Evolutionary conservation across 2,113 vertebrate genomes (phyloP), one percentile per base, ranked within the genome.

Genomic region (Sigmodon hispidus): DNA sequence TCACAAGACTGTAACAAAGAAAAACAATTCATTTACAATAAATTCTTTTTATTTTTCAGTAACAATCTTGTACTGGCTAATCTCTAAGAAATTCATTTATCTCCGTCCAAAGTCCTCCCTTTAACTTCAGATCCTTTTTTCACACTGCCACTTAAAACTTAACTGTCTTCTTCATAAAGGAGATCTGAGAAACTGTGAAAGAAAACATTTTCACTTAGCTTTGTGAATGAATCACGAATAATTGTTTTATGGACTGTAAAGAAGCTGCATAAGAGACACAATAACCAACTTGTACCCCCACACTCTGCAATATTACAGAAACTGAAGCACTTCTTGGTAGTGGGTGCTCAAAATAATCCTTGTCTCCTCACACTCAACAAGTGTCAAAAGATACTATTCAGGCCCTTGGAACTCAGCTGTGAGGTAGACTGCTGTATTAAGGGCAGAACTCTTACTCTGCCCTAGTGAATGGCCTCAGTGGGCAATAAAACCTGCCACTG

Each of bases 81-180:
- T 77, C 43, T 93, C 63, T 69, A 97, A 95, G 24, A 59, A 94
- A 96, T 26, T 36, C 80, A 84, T 84, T 83, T 19, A 63, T 69
- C 61, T 90, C 45, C 95, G 94, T 94, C 45, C 92, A 90, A 98
- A 97, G 95, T 96, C 31, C 94, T 94, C n/a, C 65, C 29, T 88
- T 0, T 93, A 55, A 90, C 75, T 97, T 81, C 29, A 55, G 57
- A 59, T 89, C 43, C 34, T 93, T 91, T 91, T 90, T 86, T 67
- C 29, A 57, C 11, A 84, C 61, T 84, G 65, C 19, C 80, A 87
- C 63, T 70, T 90, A 83, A 91, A 93, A 65, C n/a, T n/a, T 80
- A 87, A 90, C 48, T 67, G 45, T 72, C 19, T 70, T 91, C 75
- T 75, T 70, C 52, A 86, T 24, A 92, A 88, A 80, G 67, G 80